Percentiles rank a stretch among this genome's conserved stretches.
Evolutionary conservation across 2,797 vertebrate genomes (phyloP).

Genomic region (Sebastes vulpes): DNA sequence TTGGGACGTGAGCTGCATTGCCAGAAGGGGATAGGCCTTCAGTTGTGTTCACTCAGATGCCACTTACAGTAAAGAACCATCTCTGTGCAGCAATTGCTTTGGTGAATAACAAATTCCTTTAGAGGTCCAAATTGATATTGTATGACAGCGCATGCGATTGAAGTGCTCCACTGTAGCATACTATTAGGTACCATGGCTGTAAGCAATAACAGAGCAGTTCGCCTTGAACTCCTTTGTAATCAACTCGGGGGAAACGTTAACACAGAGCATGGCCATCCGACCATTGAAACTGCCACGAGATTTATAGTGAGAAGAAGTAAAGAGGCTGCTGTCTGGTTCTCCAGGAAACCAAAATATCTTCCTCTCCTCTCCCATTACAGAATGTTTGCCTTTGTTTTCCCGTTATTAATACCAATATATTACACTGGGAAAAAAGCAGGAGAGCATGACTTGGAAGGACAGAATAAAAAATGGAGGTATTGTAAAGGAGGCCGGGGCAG

Average conservation of each 20-base stretch:
- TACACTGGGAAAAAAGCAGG: constrained; percentile 69
- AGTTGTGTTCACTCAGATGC: constrained; percentile 51
- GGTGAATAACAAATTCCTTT: constrained; percentile 68
- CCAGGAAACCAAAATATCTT: constrained; percentile 74
- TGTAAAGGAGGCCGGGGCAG: constrained; percentile 67
- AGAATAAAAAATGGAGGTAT: constrained; percentile 82
- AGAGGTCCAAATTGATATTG: constrained; percentile 70
- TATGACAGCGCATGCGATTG: constrained; percentile 67
- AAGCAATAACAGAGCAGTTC: constrained; percentile 74
- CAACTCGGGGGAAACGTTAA: constrained; percentile 73
- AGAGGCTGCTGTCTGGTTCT: constrained; percentile 72
- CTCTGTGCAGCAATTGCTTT: constrained; percentile 45
- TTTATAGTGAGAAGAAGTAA: constrained; percentile 82
- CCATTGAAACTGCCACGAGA: constrained; percentile 75
- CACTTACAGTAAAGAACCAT: constrained; percentile 52
- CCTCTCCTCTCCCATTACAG: constrained; percentile 71
- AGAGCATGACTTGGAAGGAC: constrained; percentile 58
- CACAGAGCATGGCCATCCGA: constrained; percentile 60
- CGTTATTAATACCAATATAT: constrained; percentile 88
- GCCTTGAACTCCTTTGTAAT: constrained; percentile 80
- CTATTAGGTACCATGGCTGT: constrained; percentile 66
- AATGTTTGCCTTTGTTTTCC: constrained; percentile 82
- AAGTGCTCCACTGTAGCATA: constrained; percentile 64
- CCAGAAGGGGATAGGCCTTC: constrained; percentile 43
- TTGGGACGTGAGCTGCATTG: constrained; percentile 49